Percentiles rank a stretch among this genome's conserved stretches.
These are phyloP conservation scores for Amblyornis subalaris DNA, from an alignment of 2,113 vertebrate species.

Conservation along the genomic window DNA sequence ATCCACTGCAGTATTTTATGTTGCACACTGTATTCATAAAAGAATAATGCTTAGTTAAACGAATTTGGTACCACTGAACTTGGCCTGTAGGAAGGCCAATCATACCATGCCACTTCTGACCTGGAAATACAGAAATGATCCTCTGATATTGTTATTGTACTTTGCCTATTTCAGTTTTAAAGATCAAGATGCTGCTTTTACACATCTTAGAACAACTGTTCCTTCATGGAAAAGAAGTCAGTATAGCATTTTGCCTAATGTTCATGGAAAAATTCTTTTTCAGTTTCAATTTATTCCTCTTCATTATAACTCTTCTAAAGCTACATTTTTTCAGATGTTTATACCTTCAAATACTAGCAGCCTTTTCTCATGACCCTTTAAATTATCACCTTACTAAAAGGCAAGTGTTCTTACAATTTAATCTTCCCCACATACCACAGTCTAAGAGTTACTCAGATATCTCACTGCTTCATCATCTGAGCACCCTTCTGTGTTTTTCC, in stretches of 20 bases:
- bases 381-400: conserved; percentile 30
- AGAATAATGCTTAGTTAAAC: not conserved
- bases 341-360: not conserved
- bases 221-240: not conserved
- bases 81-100: not conserved
- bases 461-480: not conserved
- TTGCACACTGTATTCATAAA: not conserved
- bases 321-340: not conserved
- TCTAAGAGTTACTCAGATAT: not conserved
- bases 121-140: not conserved
- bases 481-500: not conserved
- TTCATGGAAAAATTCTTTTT: not conserved
- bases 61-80: not conserved
- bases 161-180: not conserved
- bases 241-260: not conserved
- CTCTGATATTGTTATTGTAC: not conserved
- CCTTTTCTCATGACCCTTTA: not conserved
- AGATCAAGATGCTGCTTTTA: not conserved
- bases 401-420: conserved; percentile 6
- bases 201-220: not conserved
- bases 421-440: not conserved
- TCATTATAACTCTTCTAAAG: not conserved
- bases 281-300: not conserved
- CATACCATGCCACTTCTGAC: not conserved
- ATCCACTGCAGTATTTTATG: not conserved